Percentiles rank a stretch among this genome's conserved stretches.
Evolutionary conservation across 1,140 invertebrate genomes (phyloP).

Genomic region (Oryzaephilus surinamensis): DNA sequence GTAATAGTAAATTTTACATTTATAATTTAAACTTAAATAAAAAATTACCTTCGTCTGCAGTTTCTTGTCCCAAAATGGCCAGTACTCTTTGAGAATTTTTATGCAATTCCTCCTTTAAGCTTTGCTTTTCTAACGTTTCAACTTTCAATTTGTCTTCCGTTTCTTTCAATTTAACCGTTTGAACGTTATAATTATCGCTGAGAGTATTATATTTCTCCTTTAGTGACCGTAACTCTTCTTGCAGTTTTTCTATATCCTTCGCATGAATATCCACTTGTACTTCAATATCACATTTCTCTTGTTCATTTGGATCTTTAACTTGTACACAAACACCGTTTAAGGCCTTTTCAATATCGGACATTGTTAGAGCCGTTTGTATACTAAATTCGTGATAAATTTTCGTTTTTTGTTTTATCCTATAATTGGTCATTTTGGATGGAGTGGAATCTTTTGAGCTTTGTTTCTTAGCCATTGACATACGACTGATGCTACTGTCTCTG

Average conservation of each 20-base stretch:
- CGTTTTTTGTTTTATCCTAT: constrained; percentile 45
- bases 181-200: constrained; percentile 29
- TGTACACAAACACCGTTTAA: constrained; percentile 47
- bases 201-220: constrained; percentile 31
- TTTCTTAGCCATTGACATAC: constrained; percentile 31
- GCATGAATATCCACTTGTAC: constrained; percentile 57
- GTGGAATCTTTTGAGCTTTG: constrained; percentile 32
- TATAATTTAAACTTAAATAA: too few species aligned
- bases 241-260: constrained; percentile 47
- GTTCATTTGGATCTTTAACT: constrained; percentile 28
- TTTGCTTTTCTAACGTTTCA: constrained; percentile 56
- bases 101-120: constrained; percentile 59
- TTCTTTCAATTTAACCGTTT: constrained; percentile 40
- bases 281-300: constrained; percentile 34
- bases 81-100: constrained; percentile 58
- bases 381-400: constrained; percentile 68
- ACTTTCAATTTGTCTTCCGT: constrained; percentile 45
- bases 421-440: constrained; percentile 14
- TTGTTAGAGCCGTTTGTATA: constrained; percentile 61
- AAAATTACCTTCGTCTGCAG: constrained; percentile 13
- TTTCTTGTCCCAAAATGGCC: constrained; percentile 48
- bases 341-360: constrained; percentile 57
- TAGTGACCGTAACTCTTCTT: constrained; percentile 43
- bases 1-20: constrained; percentile 4
- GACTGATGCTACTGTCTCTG: constrained; percentile 35